Percentiles rank a stretch among this genome's conserved stretches.
phyloP scores from a whole-genome alignment of 2,797 vertebrate genomes.

The Morus bassanus region DNA sequence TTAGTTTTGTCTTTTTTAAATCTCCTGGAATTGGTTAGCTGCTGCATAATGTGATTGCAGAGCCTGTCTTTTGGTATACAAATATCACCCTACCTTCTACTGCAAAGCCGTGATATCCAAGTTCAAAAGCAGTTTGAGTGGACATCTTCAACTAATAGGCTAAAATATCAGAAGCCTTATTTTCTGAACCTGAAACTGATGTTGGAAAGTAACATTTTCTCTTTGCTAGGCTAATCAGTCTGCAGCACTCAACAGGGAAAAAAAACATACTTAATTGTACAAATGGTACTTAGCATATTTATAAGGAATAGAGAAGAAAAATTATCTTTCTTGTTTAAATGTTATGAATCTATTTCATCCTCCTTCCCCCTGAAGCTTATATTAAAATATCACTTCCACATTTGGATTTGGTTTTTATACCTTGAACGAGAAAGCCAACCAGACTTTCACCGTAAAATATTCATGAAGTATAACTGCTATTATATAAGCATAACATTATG shows the following conservation, averaged over 20 bases:
- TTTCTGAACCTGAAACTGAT: conserved; percentile 1
- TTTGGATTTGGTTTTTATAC: neutral
- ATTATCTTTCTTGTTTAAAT: neutral
- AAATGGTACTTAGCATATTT: neutral
- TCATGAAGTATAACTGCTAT: neutral
- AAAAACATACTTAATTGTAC: neutral
- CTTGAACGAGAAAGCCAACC: neutral
- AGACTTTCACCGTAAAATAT: neutral
- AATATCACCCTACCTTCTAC: neutral
- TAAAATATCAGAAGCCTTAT: neutral
- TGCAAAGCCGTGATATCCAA: conserved; percentile 19
- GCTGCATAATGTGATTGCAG: neutral
- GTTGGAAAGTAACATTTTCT: neutral
- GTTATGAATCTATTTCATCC: neutral
- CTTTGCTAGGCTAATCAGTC: neutral
- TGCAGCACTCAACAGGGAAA: neutral
- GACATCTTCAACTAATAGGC: neutral
- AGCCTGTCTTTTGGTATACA: neutral
- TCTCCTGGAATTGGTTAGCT: conserved; percentile 1
- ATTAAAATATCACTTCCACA: neutral
- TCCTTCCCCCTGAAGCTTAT: neutral
- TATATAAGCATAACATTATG: neutral
- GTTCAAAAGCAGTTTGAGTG: conserved; percentile 22
- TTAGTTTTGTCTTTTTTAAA: neutral
- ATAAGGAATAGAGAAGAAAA: neutral